Evolutionary conservation across 2,888 invertebrate genomes (phyloP).

Genomic region (Oscheius onirici): DNA sequence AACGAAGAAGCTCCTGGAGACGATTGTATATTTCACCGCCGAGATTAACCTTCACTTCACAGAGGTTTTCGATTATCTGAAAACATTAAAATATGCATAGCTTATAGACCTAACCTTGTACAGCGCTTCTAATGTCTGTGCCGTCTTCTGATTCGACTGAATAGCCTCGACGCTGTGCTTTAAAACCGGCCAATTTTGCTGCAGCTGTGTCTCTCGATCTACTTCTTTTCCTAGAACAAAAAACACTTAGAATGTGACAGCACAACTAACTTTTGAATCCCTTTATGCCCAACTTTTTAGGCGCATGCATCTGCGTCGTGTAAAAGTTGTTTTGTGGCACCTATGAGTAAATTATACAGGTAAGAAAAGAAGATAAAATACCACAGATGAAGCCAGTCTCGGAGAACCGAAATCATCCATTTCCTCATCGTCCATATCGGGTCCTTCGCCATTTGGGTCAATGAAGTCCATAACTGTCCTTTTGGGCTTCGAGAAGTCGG

Average conservation of each 20-base stretch:
- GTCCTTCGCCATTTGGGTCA: no score
- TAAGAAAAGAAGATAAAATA: no score
- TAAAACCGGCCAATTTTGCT: slow-evolving; percentile 11
- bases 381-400: no score
- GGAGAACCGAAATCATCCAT: no score
- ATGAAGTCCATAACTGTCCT: no score
- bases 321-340: slow-evolving; percentile 7
- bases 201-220: background rate
- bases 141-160: background rate
- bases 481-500: no score
- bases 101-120: slow-evolving; percentile 11
- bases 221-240: slow-evolving; percentile 28
- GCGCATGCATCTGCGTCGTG: slow-evolving; percentile 1
- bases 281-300: slow-evolving; percentile 23
- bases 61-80: slow-evolving; percentile 24
- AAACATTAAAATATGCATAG: background rate
- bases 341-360: no score
- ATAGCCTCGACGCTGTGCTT: slow-evolving; percentile 19
- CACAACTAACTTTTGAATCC: slow-evolving; percentile 22
- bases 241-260: background rate
- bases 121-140: slow-evolving; percentile 5
- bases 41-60: slow-evolving; percentile 13
- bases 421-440: no score
- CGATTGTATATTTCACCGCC: slow-evolving; percentile 23
- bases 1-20: slow-evolving; percentile 18